Evolutionary conservation across 1,140 invertebrate species (phyloP), one percentile per base, ranked within the genome.

Genomic region (Drosophila mojavensis): DNA sequence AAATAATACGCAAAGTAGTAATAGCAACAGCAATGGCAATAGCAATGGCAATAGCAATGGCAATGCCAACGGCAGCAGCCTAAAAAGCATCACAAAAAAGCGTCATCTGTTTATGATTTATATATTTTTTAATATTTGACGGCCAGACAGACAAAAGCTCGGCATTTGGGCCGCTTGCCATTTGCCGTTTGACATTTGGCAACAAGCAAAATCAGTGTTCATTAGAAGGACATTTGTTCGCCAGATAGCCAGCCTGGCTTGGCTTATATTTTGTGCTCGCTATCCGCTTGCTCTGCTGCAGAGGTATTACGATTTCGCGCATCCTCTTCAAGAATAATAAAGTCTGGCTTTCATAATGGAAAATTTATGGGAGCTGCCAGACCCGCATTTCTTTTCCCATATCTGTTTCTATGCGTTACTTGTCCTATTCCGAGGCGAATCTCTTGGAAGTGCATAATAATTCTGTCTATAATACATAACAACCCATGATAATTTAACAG

Each of bases 101-200:
- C 80, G 83, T 78, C 83, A 88, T 89, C 83, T 88, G 83, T 80
- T 84, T 89, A 72, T 88, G 83, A 88, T 88, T 88, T 89, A 88
- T 88, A 75, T 71, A 88, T 67, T 75, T 89, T 86, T 80, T 84
- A 89, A 89, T 88, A 84, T 80, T 26, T 60, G 64, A 63, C 63
- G 26, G 43, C 15, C 51, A 50, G 51, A 30, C 41, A 65, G 26
- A 33, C 30, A 50, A 67, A 45, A 13, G 7, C 20, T 11, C 63
- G 30, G 10, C 33, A 17, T 39, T 59, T 17, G 41, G 24, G 33
- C 33, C 51, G n/a, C 15, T 54, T 20, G 30, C 28, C 50, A 53
- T 78, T 75, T 60, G 1, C 30, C 59, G 47, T 47, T 53, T 65
- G 45, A 50, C 83, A 85, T 77, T 83, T 81, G 73, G 59, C 77